phyloP scores from a whole-genome alignment of 2,888 invertebrate genomes.

The Polymixis lichenea region DNA sequence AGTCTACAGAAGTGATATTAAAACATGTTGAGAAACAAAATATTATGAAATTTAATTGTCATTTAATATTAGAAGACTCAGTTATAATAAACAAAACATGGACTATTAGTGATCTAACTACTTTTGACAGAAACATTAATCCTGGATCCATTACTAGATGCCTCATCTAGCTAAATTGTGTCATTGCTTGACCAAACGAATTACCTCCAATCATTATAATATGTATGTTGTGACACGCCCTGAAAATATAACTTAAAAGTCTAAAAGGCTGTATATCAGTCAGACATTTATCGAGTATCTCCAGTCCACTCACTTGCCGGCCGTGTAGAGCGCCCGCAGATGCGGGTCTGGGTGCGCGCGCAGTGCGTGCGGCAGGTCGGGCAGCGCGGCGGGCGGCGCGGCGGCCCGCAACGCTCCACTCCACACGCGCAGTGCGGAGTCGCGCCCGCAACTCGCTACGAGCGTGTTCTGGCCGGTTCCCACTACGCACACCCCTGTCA shows the following conservation, averaged over 20 bases:
- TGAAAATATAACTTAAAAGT: neutral
- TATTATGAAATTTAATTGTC: neutral
- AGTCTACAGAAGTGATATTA: neutral
- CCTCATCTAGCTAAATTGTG: too few relatives aligned
- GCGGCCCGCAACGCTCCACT: slow-evolving; percentile 91
- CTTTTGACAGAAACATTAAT: neutral
- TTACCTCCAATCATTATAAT: neutral
- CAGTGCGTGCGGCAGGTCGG: slow-evolving; percentile 92
- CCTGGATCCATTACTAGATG: neutral
- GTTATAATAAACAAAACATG: neutral
- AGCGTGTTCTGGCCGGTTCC: slow-evolving; percentile 74
- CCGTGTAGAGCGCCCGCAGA: slow-evolving; percentile 92
- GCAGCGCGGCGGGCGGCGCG: slow-evolving; percentile 83
- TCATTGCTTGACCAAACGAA: neutral
- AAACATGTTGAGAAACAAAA: neutral
- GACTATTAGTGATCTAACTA: neutral
- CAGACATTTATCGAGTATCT: rapidly evolving
- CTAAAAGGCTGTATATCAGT: neutral
- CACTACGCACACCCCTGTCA: slow-evolving; percentile 92
- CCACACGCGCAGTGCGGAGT: slow-evolving; percentile 95
- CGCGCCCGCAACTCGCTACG: slow-evolving; percentile 94
- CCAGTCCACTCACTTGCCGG: slow-evolving; percentile 84
- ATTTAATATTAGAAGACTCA: slow-evolving; percentile 11
- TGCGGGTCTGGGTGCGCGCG: slow-evolving; percentile 89
- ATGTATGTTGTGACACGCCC: neutral